Percentiles rank a stretch among this genome's conserved stretches.
Conservation (phyloP, 2,888 invertebrate species). For the Diarsia brunnea region DNA sequence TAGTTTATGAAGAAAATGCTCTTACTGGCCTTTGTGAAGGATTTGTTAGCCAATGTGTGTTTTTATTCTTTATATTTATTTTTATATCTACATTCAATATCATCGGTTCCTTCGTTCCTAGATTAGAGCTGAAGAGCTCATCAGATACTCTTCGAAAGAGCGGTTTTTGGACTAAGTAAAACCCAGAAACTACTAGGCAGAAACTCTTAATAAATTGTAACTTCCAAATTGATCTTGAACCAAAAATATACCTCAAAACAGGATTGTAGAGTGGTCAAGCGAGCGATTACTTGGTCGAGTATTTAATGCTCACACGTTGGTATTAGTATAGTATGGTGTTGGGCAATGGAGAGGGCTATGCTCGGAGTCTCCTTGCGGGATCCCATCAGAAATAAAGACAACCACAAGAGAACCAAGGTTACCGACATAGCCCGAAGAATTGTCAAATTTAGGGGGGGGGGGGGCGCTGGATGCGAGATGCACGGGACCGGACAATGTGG, state of each 20-base stretch:
- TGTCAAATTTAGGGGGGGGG: too few species aligned
- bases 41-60: neutral
- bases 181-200: too few species aligned
- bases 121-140: neutral
- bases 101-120: neutral
- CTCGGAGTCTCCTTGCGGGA: too few species aligned
- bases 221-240: neutral
- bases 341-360: too few species aligned
- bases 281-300: neutral
- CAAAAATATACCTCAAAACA: neutral
- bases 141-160: neutral
- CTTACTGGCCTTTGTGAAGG: neutral
- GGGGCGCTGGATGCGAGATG: too few species aligned
- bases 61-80: neutral
- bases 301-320: neutral
- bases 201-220: too few species aligned
- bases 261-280: neutral
- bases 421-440: too few species aligned
- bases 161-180: too few species aligned
- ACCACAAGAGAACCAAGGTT: too few species aligned
- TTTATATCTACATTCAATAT: neutral
- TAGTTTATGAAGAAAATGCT: constrained; percentile 9
- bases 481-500: too few species aligned
- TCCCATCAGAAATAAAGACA: too few species aligned
- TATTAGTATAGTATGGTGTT: too few species aligned